Conservation (phyloP, 1,140 invertebrate species). For the Oedothorax gibbosus region DNA sequence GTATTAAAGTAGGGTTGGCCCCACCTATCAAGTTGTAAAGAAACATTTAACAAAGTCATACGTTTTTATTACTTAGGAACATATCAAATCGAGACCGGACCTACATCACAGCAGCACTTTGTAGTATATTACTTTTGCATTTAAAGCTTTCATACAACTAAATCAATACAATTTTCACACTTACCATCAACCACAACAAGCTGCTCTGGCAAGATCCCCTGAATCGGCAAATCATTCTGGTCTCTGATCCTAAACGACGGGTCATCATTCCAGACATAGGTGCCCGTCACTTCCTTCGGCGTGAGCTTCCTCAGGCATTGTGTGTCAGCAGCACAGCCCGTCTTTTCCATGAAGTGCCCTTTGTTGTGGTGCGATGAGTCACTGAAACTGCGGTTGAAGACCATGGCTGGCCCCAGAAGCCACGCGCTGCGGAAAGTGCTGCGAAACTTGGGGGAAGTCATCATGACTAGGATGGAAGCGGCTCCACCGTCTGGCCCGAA, state of each 20-base stretch:
- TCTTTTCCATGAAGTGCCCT: slow-evolving; percentile 41
- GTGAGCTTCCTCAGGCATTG: slow-evolving; percentile 52
- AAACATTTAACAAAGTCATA: no score
- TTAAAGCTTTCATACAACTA: no score
- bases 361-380: slow-evolving; percentile 25
- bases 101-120: no score
- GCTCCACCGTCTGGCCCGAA: slow-evolving; percentile 57
- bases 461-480: slow-evolving; percentile 43
- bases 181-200: slow-evolving; percentile 62
- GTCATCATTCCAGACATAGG: slow-evolving; percentile 63
- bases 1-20: no score
- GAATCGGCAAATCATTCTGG: slow-evolving; percentile 63
- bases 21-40: no score
- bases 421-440: slow-evolving; percentile 47
- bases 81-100: no score
- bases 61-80: no score
- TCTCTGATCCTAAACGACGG: slow-evolving; percentile 63
- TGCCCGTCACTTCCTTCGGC: slow-evolving; percentile 55
- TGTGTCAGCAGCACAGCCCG: slow-evolving; percentile 21
- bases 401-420: slow-evolving; percentile 61
- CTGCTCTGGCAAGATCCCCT: slow-evolving; percentile 63
- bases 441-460: slow-evolving; percentile 29
- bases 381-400: slow-evolving; percentile 53
- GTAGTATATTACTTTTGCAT: no score
- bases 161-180: not conserved